Evolutionary conservation across 2,888 invertebrate species (phyloP).

Genomic region (Invenusta paracnida): DNA sequence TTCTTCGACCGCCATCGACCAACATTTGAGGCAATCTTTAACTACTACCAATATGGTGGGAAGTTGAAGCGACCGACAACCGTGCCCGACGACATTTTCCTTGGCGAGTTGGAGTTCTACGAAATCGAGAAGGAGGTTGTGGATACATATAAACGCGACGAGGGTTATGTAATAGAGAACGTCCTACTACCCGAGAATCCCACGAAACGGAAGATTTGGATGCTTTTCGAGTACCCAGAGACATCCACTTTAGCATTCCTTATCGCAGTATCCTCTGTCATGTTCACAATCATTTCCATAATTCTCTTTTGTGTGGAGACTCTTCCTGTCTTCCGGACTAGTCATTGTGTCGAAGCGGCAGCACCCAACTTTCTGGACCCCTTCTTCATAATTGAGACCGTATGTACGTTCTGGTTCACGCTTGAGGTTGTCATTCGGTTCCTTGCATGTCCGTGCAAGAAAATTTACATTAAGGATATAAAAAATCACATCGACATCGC

Average conservation of each 20-base stretch:
- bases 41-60: conserved; percentile 59
- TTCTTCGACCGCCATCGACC: conserved; percentile 60
- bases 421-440: conserved; percentile 62
- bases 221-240: conserved; percentile 60
- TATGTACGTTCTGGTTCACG: conserved; percentile 63
- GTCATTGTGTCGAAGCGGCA: conserved; percentile 52
- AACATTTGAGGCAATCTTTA: conserved; percentile 59
- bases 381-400: conserved; percentile 63
- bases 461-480: conserved; percentile 61
- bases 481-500: conserved; percentile 63
- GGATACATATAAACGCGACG: conserved; percentile 56
- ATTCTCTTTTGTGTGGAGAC: conserved; percentile 60
- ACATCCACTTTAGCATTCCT: conserved; percentile 56
- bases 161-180: conserved; percentile 57
- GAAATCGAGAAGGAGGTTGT: conserved; percentile 57
- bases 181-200: conserved; percentile 54
- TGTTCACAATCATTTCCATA: conserved; percentile 58
- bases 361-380: conserved; percentile 55
- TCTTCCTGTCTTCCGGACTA: conserved; percentile 51
- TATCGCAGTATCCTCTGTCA: conserved; percentile 57
- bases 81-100: conserved; percentile 60
- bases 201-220: conserved; percentile 56
- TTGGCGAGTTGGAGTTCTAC: conserved; percentile 58
- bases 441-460: conserved; percentile 61
- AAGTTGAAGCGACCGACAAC: conserved; percentile 56